These are phyloP conservation scores for Zaprionus ghesquierei DNA, from an alignment of 1,140 invertebrate genomes.

Conservation along the genomic window DNA sequence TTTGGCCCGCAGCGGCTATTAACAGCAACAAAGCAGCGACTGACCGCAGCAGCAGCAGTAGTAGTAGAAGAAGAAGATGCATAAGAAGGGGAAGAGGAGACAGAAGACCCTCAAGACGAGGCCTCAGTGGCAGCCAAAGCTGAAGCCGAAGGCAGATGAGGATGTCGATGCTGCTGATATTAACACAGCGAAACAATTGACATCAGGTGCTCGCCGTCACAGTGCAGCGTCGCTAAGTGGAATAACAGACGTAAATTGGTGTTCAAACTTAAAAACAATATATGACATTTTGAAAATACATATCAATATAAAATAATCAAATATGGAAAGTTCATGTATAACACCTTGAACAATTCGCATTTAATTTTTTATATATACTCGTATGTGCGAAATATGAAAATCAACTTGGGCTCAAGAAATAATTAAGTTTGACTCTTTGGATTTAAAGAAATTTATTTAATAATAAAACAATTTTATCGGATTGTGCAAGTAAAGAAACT, in stretches of 20 bases:
- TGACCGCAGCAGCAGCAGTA: conserved; percentile 22
- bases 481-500: too few species aligned
- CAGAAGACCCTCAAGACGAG: conserved; percentile 46
- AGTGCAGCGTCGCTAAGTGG: conserved; percentile 17
- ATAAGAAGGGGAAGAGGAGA: neutral
- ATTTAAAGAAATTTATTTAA: too few species aligned
- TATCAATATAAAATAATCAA: too few species aligned
- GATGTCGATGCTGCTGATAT: conserved; percentile 23
- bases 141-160: conserved; percentile 17
- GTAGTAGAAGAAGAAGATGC: neutral
- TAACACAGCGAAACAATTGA: conserved; percentile 38
- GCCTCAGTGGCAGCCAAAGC: neutral
- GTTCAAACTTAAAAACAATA: too few species aligned
- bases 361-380: too few species aligned
- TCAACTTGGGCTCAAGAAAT: too few species aligned
- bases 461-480: too few species aligned
- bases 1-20: conserved; percentile 75
- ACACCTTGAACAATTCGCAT: too few species aligned
- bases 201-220: conserved; percentile 59
- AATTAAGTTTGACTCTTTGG: too few species aligned
- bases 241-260: neutral
- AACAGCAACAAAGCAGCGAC: conserved; percentile 64
- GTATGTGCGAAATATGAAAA: too few species aligned
- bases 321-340: too few species aligned
- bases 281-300: too few species aligned